Conservation (phyloP, 2,797 vertebrate genomes). For the Psittacula echo region DNA sequence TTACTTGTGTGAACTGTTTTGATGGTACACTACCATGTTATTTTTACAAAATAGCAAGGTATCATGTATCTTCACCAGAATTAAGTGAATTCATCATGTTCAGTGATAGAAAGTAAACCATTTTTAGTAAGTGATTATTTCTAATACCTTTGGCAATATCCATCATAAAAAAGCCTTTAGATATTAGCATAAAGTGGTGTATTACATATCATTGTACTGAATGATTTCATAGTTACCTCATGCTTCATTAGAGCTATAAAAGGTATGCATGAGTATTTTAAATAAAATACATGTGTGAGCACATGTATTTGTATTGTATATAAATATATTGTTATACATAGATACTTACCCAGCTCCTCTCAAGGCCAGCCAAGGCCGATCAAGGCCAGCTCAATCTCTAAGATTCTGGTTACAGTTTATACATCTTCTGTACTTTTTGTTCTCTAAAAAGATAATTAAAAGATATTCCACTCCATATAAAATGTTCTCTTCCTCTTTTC, state of each 20-base stretch:
- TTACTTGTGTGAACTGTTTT: background rate
- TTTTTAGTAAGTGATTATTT: background rate
- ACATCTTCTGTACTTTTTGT: background rate
- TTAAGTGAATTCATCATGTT: background rate
- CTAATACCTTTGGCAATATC: background rate
- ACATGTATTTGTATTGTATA: background rate
- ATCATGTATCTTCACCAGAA: background rate
- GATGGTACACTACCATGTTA: background rate
- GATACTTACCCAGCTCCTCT: background rate
- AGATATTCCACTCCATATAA: background rate
- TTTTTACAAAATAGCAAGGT: background rate
- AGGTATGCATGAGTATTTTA: background rate
- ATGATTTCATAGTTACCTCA: background rate
- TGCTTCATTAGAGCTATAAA: background rate
- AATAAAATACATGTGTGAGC: background rate
- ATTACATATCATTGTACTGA: background rate
- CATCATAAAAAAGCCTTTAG: background rate
- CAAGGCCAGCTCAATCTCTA: background rate
- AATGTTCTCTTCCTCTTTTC: constrained; percentile 2
- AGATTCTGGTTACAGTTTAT: background rate
- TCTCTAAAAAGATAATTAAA: constrained; percentile 4
- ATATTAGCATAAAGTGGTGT: background rate
- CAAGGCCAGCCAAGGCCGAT: background rate
- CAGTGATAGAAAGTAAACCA: background rate
- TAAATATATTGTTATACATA: background rate